Evolutionary conservation across 1,140 invertebrate genomes (phyloP), one percentile per base, ranked within the genome.

Genomic region (Pogonognathellus flavescens): DNA sequence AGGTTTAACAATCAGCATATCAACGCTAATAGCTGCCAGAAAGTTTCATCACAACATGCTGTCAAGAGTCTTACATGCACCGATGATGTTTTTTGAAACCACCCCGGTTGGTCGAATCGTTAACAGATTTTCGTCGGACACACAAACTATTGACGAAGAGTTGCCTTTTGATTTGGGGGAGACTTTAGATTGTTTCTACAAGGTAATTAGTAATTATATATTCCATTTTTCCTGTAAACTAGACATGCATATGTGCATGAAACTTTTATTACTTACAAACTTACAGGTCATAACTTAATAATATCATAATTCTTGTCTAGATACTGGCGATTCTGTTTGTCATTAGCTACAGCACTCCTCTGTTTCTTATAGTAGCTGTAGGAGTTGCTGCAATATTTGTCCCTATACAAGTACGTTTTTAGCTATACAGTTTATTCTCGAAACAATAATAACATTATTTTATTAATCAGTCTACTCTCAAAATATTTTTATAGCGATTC

Each of bases 91-190:
- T 92, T 97, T 96, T 92, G 96, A 97, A 91, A 94, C 95, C 88
- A 97, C 96, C 88, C 96, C 96, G 60, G 90, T 94, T 86, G 96
- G 96, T 89, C 93, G 96, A 89, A 93, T 97, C 89, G 92, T 97
- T 89, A 96, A 96, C 92, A 93, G 95, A 89, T 96, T 97, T 92
- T 66, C 62, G 0, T 22, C 62, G 0, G 62, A 66, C 13, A 31
- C 25, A 25, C 9, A 66, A 66, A 66, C 0, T 5, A 31, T 66
- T 5, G 62, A 66, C 11, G 16, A 18, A 1, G 62, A 66, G 5
- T 31, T 66, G 22, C 62, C 62, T 10, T 10, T 13, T 14, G 14
- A 66, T 25, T 31, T 66, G 13, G 7, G 10, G 3, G 22, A 31
- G 10, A 66, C 62, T 66, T 14, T 66, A 5, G 22, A 66, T 25